Base-by-base conservation (phyloP, 2,113 vertebrate species). In the Cyprinodon brontotheroides region DNA sequence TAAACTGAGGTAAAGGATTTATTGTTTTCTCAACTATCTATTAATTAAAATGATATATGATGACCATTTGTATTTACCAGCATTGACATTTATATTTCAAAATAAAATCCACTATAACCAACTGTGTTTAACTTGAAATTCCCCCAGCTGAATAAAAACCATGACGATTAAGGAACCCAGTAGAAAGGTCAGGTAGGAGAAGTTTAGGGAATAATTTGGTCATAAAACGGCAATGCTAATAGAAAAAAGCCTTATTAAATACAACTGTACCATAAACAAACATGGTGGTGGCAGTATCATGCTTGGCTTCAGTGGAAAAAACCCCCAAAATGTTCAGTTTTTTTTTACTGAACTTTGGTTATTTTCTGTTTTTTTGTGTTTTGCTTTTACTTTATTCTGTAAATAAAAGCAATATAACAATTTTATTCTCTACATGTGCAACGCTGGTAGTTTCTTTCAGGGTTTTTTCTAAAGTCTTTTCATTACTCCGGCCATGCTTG, bases 401-500 rank as follows among this genome's bases (percentile, higher is more conserved):
- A 4, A 20, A 20, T 15, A 57, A 53, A n/a, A 29, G 29, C 29
- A 57, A 57, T n/a, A 0, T 1, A 17, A 41, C 5, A 9, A 53
- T 53, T 9, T 20, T 17, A 13, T 5, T 50, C 14, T 50, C 4
- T 17, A 15, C 15, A 15, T 15, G 48, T 14, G 15, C 48, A 53
- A 8, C 20, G 17, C 50, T n/a, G 50, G 50, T 8, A 20, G 50
- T 57, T n/a, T 57, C 50, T 69, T 75, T 77, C 75, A 68, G 13
- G 13, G 43, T 70, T 77, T 78, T 59, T 66, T 74, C 84, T 76
- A 61, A 81, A 22, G 69, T 65, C 53, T 1, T 68, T 75, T 57
- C 76, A 72, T 77, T 40, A 0, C 68, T 12, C 74, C 65, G 68
- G 80, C 84, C 83, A 67, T 71, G 70, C 75, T 47, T 1, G 36